Base-by-base conservation (phyloP, 2,113 vertebrate species). In the Acinonyx jubatus region DNA sequence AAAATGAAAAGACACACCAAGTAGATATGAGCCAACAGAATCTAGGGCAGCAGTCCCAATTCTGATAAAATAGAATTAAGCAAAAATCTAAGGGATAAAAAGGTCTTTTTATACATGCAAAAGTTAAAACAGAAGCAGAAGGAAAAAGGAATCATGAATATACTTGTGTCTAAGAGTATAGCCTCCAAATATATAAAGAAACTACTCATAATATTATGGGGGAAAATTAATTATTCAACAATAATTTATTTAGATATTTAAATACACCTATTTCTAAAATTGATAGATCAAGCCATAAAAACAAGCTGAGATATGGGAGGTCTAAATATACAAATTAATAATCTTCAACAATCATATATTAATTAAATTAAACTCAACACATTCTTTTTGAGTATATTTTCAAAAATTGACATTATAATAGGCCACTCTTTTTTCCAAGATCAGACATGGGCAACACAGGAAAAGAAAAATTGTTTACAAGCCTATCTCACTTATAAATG, bases 301-400 rank as follows among this genome's bases (percentile, higher is more conserved):
- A 61, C 71, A 94, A 97, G 25, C 7, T n/a, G 85, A 87, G 57
- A 93, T 3, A 73, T 71, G 36, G 23, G 52, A 92, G 9, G 1
- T 96, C 21, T 89, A 41, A 93, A 81, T 82, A 89, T 73, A 91
- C 0, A 15, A 79, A 90, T 48, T 85, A 91, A 94, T 80, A 50
- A 71, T 85, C 48, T 93, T 93, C 52, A 93, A 27, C 25, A 68
- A 94, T 96, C 89, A 94, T 13, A 61, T 97, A 91, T 68, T 96
- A 88, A 95, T 91, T 97, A 93, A 86, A 82, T 91, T 68, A 29
- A 95, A 86, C 33, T 73, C 8, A 91, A 74, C 31, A 74, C 21
- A 68, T 93, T 93, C 5, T 81, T 95, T 95, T 79, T 76, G 71
- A 71, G 48, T n/a, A 78, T 14, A 89, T 79, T 97, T 94, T 87